Base-by-base conservation (phyloP, 1,140 invertebrate genomes). In the Drosophila tropicalis region DNA sequence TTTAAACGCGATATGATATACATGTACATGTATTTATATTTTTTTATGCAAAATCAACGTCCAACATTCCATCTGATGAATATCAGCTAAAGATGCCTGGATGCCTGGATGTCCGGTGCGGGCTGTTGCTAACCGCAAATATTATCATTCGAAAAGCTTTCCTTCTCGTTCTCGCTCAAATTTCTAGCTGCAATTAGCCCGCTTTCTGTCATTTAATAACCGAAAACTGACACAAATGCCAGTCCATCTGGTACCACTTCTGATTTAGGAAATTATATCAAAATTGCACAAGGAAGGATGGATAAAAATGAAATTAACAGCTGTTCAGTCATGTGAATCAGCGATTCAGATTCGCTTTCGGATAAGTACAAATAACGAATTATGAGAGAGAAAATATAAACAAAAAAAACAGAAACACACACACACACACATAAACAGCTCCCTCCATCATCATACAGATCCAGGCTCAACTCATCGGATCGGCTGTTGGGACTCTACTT, bases 301-400 rank as follows among this genome's bases (percentile, higher is more conserved):
- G 39, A 41, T 62, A 29, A 44, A 62, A 62, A 62, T 41, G n/a
- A 51, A 12, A 29, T 47, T 63, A 63, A 63, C 61, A 63, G 25
- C 61, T 51, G 44, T 15, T 29, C 61, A 32, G n/a, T 63, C 61
- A 63, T 44, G 61, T 51, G 61, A 47, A 44, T 47, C 61, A 29
- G n/a, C 41, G 25, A 17, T 51, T 63, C 61, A 32, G 61, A 29
- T 63, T 63, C 61, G 41, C 61, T 32, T 32, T 61, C 40, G n/a
- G 61, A 62, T 62, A 62, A 62, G 22, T 47, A 63, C 44, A 47
- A 41, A 63, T 51, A 63, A 63, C 61, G 41, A 51, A 63, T 63
- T 63, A 63, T 63, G 51, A 44, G 61, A 51, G 22, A 12, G 6
- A 51, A 9, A 41, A 44, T 7, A 47, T 34, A 62, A 32, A 51